These are phyloP conservation scores for Drosophila nasuta DNA, from an alignment of 1,140 invertebrate species.

Conservation along the genomic window DNA sequence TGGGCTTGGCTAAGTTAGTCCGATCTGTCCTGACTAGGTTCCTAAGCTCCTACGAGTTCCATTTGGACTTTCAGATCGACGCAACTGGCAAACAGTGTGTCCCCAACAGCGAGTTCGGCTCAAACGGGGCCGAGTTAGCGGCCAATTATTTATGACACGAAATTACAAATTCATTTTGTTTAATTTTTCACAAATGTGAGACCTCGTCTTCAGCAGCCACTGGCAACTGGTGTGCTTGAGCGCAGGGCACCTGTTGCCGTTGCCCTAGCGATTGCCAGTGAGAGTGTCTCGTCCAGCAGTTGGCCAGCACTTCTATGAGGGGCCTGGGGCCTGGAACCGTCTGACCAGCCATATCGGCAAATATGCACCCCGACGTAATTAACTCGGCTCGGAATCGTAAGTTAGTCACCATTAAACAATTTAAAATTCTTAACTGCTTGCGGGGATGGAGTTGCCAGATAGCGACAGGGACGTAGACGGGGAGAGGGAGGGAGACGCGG, in stretches of 20 bases:
- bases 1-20: constrained; percentile 10
- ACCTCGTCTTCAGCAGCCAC: not conserved
- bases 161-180: constrained; percentile 85
- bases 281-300: constrained; percentile 43
- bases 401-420: constrained; percentile 84
- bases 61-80: constrained; percentile 14
- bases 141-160: constrained; percentile 85
- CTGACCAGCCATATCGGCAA: constrained; percentile 67
- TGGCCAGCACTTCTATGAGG: constrained; percentile 54
- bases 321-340: constrained; percentile 44
- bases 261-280: constrained; percentile 36
- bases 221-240: not conserved
- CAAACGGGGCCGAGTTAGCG: constrained; percentile 63
- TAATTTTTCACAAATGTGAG: constrained; percentile 80
- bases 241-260: constrained; percentile 58
- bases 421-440: constrained; percentile 78
- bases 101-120: constrained; percentile 38
- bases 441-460: constrained; percentile 27
- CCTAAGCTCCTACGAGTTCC: constrained; percentile 38
- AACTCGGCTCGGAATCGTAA: constrained; percentile 81
- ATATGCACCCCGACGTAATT: constrained; percentile 82
- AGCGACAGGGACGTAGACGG: not conserved
- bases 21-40: constrained; percentile 30
- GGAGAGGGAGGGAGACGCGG: not conserved
- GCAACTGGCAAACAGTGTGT: constrained; percentile 9